Evolutionary conservation across 2,113 vertebrate genomes (phyloP).

Genomic region (Tonatia bakeri): DNA sequence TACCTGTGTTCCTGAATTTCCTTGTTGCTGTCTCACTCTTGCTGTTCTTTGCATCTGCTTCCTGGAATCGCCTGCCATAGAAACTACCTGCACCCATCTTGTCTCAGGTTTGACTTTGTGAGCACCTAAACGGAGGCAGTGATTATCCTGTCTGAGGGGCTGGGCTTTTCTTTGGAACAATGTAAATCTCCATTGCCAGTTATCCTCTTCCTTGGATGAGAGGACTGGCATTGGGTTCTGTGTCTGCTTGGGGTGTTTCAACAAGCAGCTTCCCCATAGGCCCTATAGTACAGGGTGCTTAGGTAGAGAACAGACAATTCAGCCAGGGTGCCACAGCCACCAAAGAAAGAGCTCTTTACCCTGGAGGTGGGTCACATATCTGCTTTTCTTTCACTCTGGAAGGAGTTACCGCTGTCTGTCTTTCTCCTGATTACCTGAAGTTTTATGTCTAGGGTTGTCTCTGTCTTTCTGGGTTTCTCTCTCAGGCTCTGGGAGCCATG

Average conservation of each 20-base stretch:
- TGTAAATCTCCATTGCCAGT: background rate
- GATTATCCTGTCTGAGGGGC: background rate
- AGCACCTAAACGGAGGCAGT: background rate
- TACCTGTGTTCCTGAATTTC: background rate
- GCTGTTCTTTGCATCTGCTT: background rate
- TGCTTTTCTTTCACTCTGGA: background rate
- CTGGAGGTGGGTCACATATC: accelerated
- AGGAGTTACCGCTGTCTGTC: background rate
- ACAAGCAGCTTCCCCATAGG: background rate
- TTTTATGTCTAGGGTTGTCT: background rate
- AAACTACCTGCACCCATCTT: background rate
- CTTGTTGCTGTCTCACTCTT: background rate
- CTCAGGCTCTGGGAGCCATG: background rate
- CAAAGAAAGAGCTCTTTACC: background rate
- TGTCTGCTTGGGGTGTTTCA: background rate
- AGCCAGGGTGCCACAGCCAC: background rate
- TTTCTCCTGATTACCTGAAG: background rate
- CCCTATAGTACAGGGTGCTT: too few relatives aligned
- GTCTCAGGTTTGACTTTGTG: background rate
- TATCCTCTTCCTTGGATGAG: background rate
- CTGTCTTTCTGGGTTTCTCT: background rate
- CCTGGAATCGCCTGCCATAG: background rate
- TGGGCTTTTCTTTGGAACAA: background rate
- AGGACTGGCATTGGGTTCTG: background rate
- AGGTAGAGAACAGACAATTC: background rate